Base-by-base conservation (phyloP, 2,113 vertebrate species). In the Bufo bufo region DNA sequence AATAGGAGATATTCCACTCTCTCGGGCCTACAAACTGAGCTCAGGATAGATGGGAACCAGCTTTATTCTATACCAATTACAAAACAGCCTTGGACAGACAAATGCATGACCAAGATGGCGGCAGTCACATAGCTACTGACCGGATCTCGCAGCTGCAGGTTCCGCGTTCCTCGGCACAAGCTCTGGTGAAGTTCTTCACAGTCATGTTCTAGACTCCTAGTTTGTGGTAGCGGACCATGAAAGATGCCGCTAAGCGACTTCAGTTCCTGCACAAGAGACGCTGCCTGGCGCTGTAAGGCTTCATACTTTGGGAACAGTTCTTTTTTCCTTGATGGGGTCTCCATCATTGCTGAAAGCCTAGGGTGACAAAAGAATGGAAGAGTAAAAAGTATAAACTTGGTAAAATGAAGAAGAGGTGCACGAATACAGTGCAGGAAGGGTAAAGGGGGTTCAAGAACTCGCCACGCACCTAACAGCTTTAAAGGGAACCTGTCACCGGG, bases 271-370 rank as follows among this genome's bases (percentile, higher is more conserved):
- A 84, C 19, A 33, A 82, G 66, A 56, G 33, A 14, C 4, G 20
- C n/a, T 13, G 69, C 86, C 23, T 56, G 71, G 16, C 45, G 66
- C 20, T 82, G 78, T 16, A 88, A 45, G 10, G 56, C 69, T 12
- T 88, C 86, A 77, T 88, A 88, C 43, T 88, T 88, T 4, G 86
- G 86, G 50, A 88, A 88, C 3, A 88, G 16, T 10, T 88, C 86
- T 33, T 83, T 88, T 16, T 77, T 52, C 8, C 47, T 87, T 11
- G 69, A 63, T 12, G 79, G 86, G 6, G 77, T 72, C n/a, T 63
- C 66, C 20, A 88, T 45, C 69, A 88, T 88, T 8, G n/a, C 4
- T 4, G 56, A 82, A 5, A 88, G 56, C 56, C 86, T 88, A 4
- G 19, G 85, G 11, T 17, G 54, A 77, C 23, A 11, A 61, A 19